Conservation (phyloP, 2,113 vertebrate species). For the Platichthys stellatus region DNA sequence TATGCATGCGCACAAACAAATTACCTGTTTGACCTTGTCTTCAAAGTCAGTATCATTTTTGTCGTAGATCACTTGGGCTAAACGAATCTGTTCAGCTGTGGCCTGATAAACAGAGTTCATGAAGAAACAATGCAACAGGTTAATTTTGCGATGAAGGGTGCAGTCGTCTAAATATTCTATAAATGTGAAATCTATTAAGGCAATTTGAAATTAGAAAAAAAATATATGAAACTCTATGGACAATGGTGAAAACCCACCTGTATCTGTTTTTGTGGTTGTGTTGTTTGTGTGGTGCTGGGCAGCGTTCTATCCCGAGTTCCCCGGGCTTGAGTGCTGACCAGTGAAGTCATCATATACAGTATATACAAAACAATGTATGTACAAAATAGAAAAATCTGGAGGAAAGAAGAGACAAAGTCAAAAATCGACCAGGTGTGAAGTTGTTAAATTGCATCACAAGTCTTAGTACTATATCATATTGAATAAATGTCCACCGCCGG, state of each 20-base stretch:
- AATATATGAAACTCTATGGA: not conserved
- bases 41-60: slow-evolving; percentile 97
- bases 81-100: slow-evolving; percentile 98
- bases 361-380: slow-evolving; percentile 99
- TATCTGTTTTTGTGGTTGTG: slow-evolving; percentile 95
- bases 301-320: slow-evolving; percentile 91
- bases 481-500: not conserved
- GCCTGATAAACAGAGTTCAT: slow-evolving; percentile 81
- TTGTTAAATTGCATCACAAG: not conserved
- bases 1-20: not conserved
- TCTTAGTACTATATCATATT: not conserved
- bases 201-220: not conserved
- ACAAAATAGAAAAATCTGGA: slow-evolving; percentile 99
- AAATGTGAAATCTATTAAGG: not conserved
- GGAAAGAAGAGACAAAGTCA: slow-evolving; percentile 4
- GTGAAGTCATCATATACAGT: slow-evolving; percentile 99
- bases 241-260: slow-evolving; percentile 82
- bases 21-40: slow-evolving; percentile 96
- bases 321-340: slow-evolving; percentile 92
- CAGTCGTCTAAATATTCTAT: not conserved
- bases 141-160: not conserved
- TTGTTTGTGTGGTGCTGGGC: slow-evolving; percentile 85
- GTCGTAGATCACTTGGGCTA: slow-evolving; percentile 97
- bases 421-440: not conserved
- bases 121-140: slow-evolving; percentile 21